Evolutionary conservation across 2,113 vertebrate species (phyloP).

Genomic region (Meles meles): DNA sequence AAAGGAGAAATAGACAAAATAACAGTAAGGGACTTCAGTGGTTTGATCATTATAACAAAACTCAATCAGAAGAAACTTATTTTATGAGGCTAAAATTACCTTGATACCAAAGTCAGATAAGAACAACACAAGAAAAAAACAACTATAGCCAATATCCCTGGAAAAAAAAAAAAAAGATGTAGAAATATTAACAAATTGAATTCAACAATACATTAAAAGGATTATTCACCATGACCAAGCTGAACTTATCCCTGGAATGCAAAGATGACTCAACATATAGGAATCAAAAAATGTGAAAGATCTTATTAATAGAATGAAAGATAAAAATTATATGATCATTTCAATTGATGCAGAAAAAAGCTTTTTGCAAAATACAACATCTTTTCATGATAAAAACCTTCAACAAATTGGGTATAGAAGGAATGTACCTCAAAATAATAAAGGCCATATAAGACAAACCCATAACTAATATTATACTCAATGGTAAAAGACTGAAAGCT

Average conservation of each 20-base stretch:
- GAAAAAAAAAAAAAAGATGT: neutral
- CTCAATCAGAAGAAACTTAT: neutral
- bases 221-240: neutral
- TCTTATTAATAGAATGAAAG: neutral
- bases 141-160: neutral
- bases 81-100: neutral
- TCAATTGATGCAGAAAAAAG: neutral
- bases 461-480: neutral
- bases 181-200: neutral
- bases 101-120: neutral
- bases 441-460: neutral
- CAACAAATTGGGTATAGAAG: neutral
- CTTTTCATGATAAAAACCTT: neutral
- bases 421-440: neutral
- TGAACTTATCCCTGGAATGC: neutral
- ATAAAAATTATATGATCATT: neutral
- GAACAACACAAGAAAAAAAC: neutral
- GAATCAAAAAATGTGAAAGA: neutral
- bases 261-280: neutral
- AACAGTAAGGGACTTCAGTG: neutral
- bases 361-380: neutral
- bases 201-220: neutral
- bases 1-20: neutral
- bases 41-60: neutral
- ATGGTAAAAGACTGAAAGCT: neutral